phyloP scores from a whole-genome alignment of 2,888 invertebrate species.

The Chaetoderma sp. region DNA sequence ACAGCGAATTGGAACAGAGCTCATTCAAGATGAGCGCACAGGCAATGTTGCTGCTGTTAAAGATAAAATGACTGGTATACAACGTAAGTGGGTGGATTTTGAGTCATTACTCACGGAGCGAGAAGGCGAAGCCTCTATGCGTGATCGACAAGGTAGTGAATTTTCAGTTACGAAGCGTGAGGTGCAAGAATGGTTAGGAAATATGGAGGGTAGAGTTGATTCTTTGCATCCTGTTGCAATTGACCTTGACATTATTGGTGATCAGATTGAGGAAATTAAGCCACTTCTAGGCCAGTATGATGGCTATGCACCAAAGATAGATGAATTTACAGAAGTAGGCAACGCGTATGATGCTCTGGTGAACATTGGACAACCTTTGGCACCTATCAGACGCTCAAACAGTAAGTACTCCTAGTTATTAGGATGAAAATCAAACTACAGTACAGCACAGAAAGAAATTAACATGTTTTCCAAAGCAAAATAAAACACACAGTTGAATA shows the following conservation, averaged over 20 bases:
- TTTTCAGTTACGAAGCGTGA: slow-evolving; percentile 87
- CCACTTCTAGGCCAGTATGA: slow-evolving; percentile 90
- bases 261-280: slow-evolving; percentile 77
- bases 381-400: slow-evolving; percentile 91
- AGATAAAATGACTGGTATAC: slow-evolving; percentile 73
- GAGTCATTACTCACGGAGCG: slow-evolving; percentile 86
- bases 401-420: slow-evolving; percentile 19
- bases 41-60: slow-evolving; percentile 57
- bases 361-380: slow-evolving; percentile 79
- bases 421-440: no score
- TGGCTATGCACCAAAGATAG: slow-evolving; percentile 86
- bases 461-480: no score
- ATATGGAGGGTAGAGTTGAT: slow-evolving; percentile 82
- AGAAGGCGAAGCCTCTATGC: slow-evolving; percentile 83
- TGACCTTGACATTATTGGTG: slow-evolving; percentile 85
- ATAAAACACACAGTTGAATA: no score
- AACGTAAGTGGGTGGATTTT: slow-evolving; percentile 90
- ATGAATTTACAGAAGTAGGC: slow-evolving; percentile 91
- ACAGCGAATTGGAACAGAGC: slow-evolving; percentile 50
- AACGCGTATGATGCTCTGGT: slow-evolving; percentile 85
- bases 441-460: no score
- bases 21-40: slow-evolving; percentile 59
- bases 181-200: slow-evolving; percentile 86
- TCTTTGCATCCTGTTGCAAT: slow-evolving; percentile 87
- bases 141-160: slow-evolving; percentile 86